phyloP scores from a whole-genome alignment of 2,797 vertebrate species.

The Acanthiza pusilla region DNA sequence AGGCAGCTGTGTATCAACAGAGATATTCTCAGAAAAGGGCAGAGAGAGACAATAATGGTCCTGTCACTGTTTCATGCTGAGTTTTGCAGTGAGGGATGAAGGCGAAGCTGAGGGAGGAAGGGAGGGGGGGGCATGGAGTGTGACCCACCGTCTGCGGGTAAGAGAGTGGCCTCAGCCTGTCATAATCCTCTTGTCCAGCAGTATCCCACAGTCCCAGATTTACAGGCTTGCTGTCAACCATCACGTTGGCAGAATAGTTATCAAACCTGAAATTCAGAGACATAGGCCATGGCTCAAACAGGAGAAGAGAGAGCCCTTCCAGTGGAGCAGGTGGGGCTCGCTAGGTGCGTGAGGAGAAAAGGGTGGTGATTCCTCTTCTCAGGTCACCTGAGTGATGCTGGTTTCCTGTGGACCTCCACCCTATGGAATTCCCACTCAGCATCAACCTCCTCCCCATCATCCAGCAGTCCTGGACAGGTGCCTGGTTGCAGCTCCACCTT shows the following conservation, averaged over 20 bases:
- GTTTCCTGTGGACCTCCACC: background rate
- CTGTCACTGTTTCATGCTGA: background rate
- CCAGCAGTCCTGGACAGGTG: background rate
- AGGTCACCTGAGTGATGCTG: background rate
- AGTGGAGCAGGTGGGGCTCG: background rate
- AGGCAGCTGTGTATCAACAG: background rate
- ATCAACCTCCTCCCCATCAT: background rate
- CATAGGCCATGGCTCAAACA: background rate
- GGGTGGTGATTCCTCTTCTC: background rate
- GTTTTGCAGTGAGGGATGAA: background rate
- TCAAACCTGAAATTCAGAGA: constrained; percentile 81
- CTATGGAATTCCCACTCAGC: background rate
- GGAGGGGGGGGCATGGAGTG: background rate
- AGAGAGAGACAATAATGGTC: background rate
- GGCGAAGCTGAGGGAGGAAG: background rate
- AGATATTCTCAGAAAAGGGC: background rate
- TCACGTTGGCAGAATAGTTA: constrained; percentile 93
- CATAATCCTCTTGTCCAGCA: constrained; percentile 91
- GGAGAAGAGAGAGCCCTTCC: background rate
- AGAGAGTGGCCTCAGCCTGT: constrained; percentile 89
- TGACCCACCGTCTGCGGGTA: constrained; percentile 88
- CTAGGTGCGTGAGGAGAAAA: background rate
- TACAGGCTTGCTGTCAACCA: constrained; percentile 94
- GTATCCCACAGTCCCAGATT: constrained; percentile 94
- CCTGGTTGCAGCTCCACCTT: background rate